Percentiles rank a stretch among this genome's conserved stretches.
phyloP scores from a whole-genome alignment of 2,888 invertebrate species.

The Phalera bucephala region DNA sequence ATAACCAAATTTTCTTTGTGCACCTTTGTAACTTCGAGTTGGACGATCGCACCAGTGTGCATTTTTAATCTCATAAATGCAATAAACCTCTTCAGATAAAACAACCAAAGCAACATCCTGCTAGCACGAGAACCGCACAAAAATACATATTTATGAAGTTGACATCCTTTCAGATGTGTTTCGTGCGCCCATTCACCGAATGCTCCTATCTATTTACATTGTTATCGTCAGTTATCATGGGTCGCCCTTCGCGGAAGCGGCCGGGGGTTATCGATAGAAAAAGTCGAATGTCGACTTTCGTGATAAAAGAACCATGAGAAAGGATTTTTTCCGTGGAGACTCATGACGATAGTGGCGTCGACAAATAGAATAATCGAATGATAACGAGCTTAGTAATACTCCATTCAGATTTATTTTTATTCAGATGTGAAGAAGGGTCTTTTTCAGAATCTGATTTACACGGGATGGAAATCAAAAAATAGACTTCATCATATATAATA shows the following conservation, averaged over 20 bases:
- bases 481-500: too few species aligned
- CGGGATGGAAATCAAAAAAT: too few species aligned
- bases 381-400: too few species aligned
- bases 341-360: too few species aligned
- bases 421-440: too few species aligned
- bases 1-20: too few species aligned
- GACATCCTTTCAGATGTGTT: conserved; percentile 25
- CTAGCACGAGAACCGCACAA: conserved; percentile 17
- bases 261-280: conserved; percentile 45
- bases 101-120: not conserved
- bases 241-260: conserved; percentile 53
- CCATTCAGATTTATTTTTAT: too few species aligned
- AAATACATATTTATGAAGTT: conserved; percentile 34
- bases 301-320: conserved; percentile 32
- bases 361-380: too few species aligned
- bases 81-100: not conserved
- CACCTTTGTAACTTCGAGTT: too few species aligned
- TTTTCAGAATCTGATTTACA: too few species aligned
- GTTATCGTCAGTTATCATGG: conserved; percentile 47
- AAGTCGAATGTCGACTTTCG: conserved; percentile 21
- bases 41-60: too few species aligned
- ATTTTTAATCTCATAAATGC: not conserved
- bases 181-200: conserved; percentile 39
- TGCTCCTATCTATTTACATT: conserved; percentile 38
- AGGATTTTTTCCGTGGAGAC: conserved; percentile 28